phyloP scores from a whole-genome alignment of 2,888 invertebrate species.

The Drosophila basisetae region DNA sequence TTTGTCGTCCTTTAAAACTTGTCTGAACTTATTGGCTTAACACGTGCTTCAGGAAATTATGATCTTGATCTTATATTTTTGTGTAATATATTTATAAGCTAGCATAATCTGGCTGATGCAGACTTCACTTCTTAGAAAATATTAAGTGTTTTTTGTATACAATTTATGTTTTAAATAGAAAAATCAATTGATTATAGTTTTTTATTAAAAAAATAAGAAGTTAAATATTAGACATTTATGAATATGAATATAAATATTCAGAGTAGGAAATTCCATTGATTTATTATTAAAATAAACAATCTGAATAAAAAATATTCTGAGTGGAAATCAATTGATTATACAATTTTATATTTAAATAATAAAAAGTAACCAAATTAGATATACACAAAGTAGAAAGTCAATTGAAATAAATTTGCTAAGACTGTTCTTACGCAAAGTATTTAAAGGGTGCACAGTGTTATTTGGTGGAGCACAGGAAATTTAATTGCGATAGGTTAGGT shows the following conservation, averaged over 20 bases:
- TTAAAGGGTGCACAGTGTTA: conserved; percentile 7
- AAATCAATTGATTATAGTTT: not conserved
- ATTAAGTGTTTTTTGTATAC: not conserved
- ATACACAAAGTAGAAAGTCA: not conserved
- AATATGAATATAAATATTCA: not conserved
- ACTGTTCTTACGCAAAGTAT: not conserved
- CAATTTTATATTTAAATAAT: not conserved
- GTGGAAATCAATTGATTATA: too few species aligned
- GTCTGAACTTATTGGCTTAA: not conserved
- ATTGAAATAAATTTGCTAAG: conserved; percentile 2
- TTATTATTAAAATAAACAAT: not conserved
- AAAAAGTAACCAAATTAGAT: not conserved
- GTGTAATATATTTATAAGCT: not conserved
- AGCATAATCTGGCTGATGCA: not conserved
- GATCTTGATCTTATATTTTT: not conserved
- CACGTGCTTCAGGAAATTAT: not conserved
- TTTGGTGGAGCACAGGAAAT: conserved; percentile 18
- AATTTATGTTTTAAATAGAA: too few species aligned
- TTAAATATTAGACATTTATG: not conserved
- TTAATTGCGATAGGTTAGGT: conserved; percentile 31
- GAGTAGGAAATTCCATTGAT: not conserved
- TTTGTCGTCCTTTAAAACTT: not conserved
- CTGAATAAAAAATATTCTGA: too few species aligned
- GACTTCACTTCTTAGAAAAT: not conserved
- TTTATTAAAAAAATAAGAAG: too few species aligned